A percentile compares a stretch with the other conserved stretches of the same genome.
These are phyloP conservation scores for Suncus etruscus DNA, from an alignment of 2,113 vertebrate species.

Conservation along the genomic window DNA sequence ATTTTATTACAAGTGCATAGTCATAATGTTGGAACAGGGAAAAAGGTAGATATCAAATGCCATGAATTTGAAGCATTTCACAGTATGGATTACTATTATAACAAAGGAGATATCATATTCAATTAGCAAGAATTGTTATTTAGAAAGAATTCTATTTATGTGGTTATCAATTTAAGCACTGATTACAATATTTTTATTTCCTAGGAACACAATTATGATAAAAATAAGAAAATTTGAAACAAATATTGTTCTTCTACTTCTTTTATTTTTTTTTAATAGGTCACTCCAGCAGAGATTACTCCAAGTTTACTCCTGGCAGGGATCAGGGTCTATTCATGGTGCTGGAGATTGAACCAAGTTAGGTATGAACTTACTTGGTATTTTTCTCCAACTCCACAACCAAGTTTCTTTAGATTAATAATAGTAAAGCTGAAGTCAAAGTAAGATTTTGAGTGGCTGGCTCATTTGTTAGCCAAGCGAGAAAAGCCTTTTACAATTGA, in stretches of 20 bases:
- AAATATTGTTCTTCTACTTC: neutral
- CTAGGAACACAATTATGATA: neutral
- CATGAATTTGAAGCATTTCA: neutral
- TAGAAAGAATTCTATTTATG: neutral
- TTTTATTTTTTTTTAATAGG: no score
- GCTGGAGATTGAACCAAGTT: no score
- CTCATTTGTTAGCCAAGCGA: conserved; percentile 35
- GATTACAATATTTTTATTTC: conserved; percentile 1
- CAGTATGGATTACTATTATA: conserved; percentile 7
- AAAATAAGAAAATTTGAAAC: conserved; percentile 58
- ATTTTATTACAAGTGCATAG: conserved; percentile 26
- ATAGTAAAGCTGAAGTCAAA: conserved; percentile 48
- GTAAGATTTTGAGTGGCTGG: conserved; percentile 15
- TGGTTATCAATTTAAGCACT: neutral
- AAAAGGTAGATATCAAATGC: conserved; percentile 29
- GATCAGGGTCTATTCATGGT: no score
- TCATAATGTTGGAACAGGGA: neutral
- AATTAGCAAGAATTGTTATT: neutral
- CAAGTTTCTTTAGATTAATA: conserved; percentile 14
- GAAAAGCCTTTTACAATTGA: conserved; percentile 42
- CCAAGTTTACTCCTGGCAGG: no score
- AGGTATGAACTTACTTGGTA: no score
- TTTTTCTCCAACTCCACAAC: no score
- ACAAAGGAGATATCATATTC: neutral
- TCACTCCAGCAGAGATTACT: no score